Base-by-base conservation (phyloP, 2,888 invertebrate species). In the Noctua pronuba region DNA sequence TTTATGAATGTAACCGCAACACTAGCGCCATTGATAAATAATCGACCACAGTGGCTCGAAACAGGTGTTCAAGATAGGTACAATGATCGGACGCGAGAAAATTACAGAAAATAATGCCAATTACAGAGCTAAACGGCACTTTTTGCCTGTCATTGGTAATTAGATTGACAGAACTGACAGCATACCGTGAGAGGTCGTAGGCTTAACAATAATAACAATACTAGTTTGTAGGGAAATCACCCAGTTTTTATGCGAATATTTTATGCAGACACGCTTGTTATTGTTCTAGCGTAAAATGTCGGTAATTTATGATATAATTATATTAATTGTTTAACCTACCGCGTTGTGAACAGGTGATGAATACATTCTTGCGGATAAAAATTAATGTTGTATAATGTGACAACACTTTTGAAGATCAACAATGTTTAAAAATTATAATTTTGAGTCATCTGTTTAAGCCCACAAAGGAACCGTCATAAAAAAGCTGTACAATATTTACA, bases 11-110 rank as follows among this genome's bases (percentile, higher is more conserved):
- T 83, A 87, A 85, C 87, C 83, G 84, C 82, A 89, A 88, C 83
- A 89, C 89, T 91, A 91, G 88, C 86, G 74, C 86, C 92, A 91
- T 92, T 93, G 92, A 92, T 91, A 91, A 92, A 93, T 92, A 88
- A 87, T 83, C 78, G 71, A 75, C 78, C 78, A 65, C 83, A 64
- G 62, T 73, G 58, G 52, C 62, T 68, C 13, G 7, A 44, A 60
- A 79, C 82, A 77, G 77, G 79, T 79, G 76, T 73, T 76, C 80
- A 24, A 77, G 82, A 55, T 84, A 78, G 73, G 49, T 80, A 78
- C 69, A 78, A 86, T 82, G 80, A 75, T 83, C 74, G 69, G 78
- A 80, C 75, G 80, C 79, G 73, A 78, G 84, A 75, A 84, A 85
- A 80, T 81, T 79, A 83, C 75, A 80, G 76, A 84, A 85, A 86